A percentile compares a stretch with the other conserved stretches of the same genome.
phyloP scores from a whole-genome alignment of 2,888 invertebrate genomes.

The Cephus pygmeus region DNA sequence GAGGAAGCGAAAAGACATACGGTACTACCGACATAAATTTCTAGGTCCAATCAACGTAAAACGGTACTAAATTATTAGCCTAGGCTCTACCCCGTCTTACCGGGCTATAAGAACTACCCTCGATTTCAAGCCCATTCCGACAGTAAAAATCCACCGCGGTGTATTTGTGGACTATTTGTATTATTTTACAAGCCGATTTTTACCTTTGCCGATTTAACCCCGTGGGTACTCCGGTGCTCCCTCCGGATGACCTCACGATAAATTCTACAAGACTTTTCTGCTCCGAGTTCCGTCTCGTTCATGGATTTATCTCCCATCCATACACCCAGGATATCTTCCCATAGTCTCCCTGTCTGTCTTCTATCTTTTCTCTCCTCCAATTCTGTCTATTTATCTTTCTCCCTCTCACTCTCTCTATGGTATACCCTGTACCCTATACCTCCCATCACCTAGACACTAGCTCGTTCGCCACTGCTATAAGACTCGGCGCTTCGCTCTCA shows the following conservation, averaged over 20 bases:
- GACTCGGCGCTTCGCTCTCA: not conserved
- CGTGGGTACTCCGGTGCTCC: not conserved
- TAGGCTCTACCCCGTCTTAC: not conserved
- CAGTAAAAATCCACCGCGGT: not conserved
- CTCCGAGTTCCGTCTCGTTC: not conserved
- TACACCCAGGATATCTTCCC: not conserved
- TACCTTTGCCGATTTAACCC: not conserved
- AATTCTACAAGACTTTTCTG: not conserved
- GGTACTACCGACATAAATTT: conserved; percentile 48
- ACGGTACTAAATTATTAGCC: conserved; percentile 61
- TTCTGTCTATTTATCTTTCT: not conserved
- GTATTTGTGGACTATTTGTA: not conserved
- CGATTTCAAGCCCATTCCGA: not conserved
- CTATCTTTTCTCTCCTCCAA: not conserved
- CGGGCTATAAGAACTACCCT: not conserved
- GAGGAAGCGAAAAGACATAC: conserved; percentile 1
- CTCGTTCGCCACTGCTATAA: not conserved
- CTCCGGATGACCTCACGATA: not conserved
- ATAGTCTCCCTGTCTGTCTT: not conserved
- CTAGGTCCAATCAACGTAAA: conserved; percentile 59
- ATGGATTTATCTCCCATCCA: not conserved
- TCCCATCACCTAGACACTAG: not conserved
- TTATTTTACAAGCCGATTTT: not conserved
- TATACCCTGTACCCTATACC: not conserved
- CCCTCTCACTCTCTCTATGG: not conserved